Evolutionary conservation across 2,797 vertebrate species (phyloP), one percentile per base, ranked within the genome.

Genomic region (Antrozous pallidus): DNA sequence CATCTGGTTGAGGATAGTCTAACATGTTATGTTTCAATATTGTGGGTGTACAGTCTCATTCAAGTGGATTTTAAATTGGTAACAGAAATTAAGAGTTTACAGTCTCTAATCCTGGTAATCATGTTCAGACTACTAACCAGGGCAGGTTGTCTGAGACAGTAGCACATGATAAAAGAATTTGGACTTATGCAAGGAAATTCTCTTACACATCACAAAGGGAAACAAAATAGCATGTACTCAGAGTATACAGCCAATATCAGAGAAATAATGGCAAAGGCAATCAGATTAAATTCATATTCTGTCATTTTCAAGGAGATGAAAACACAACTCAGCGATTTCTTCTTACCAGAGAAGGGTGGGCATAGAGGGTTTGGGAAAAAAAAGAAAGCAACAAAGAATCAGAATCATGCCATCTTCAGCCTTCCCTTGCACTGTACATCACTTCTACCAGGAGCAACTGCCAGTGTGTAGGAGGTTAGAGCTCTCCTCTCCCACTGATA

Each of bases 401-500:
- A 67, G 31, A 45, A 38, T 2, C 40, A 6, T 3, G 18, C 40
- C 18, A 5, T 47, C 61, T 22, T 61, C 33, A 81, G 63, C 58
- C 26, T 86, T 33, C 65, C 40, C 28, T 22, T 81, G 89, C 22
- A 56, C 71, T 0, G 1, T 5, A 11, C 16, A 74, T 47, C 14
- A 3, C 45, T 80, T 75, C 56, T 17, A 54, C 42, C n/a, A 38
- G 42, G 49, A 87, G 56, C 3, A 0, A 77, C 67, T 45, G 78
- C 58, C 88, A 71, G 56, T 0, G 18, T 56, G 88, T 65, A 89
- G 73, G 93, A 90, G 90, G 40, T 24, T 47, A 61, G 31, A 78
- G 77, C 49, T 81, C 58, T 81, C 49, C 56, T 74, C 95, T 94
- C 47, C 67, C 69, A 40, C 20, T 0, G 40, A 94, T 93, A 91